Percentiles rank a stretch among this genome's conserved stretches.
These are phyloP conservation scores for Corythornis vintsioides DNA, from an alignment of 2,113 vertebrate species.

Conservation along the genomic window DNA sequence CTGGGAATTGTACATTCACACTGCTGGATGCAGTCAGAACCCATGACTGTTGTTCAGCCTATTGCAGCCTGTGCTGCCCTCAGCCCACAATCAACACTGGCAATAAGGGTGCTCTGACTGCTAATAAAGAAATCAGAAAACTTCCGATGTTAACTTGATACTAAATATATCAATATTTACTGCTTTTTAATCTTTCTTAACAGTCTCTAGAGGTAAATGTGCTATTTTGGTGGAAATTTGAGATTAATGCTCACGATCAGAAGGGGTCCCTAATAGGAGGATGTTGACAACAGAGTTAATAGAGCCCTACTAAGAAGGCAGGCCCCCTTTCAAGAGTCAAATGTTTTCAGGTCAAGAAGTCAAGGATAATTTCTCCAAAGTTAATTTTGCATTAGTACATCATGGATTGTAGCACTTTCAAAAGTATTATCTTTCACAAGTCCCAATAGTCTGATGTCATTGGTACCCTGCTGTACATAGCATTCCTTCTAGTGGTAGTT, in stretches of 20 bases:
- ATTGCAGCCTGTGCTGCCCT: background rate
- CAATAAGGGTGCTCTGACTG: background rate
- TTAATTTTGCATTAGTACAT: background rate
- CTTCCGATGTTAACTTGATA: background rate
- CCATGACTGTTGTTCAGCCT: background rate
- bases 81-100: background rate
- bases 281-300: background rate
- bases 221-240: background rate
- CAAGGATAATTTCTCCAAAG: background rate
- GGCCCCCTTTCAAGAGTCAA: background rate
- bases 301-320: background rate
- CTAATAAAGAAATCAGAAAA: background rate
- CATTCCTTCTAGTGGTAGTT: background rate
- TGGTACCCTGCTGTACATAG: background rate
- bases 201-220: background rate
- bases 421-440: background rate
- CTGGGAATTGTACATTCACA: background rate
- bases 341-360: background rate
- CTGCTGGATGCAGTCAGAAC: background rate
- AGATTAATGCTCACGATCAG: background rate
- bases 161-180: background rate
- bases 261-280: background rate
- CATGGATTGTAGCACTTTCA: background rate
- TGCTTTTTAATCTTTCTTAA: background rate
- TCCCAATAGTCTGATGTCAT: background rate